Conservation (phyloP, 2,888 invertebrate genomes). For the Plusia festucae region DNA sequence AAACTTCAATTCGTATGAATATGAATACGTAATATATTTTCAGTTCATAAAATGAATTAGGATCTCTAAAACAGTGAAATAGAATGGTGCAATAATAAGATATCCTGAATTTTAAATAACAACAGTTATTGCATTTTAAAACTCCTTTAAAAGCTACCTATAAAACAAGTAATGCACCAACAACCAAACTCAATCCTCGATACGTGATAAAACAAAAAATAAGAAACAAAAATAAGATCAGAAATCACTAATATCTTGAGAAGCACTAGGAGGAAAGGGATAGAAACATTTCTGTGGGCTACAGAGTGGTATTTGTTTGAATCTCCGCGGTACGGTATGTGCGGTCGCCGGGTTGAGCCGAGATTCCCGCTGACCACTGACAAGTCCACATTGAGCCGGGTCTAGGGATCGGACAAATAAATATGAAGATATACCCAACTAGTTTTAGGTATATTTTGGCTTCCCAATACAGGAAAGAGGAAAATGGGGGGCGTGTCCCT, state of each 20-base stretch:
- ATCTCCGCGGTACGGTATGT: conserved; percentile 80
- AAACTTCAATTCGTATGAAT: too few relatives aligned
- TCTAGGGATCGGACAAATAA: conserved; percentile 54
- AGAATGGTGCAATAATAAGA: too few relatives aligned
- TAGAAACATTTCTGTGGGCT: conserved; percentile 62
- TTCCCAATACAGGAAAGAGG: conserved; percentile 29
- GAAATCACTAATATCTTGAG: conserved; percentile 44
- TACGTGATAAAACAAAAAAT: conserved; percentile 54
- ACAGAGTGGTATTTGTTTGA: conserved; percentile 77
- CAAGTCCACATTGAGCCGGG: conserved; percentile 73
- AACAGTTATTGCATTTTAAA: background rate
- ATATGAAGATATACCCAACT: conserved; percentile 57
- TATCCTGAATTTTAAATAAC: too few relatives aligned
- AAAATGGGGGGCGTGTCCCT: conserved; percentile 32
- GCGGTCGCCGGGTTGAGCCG: conserved; percentile 75
- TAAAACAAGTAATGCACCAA: conserved; percentile 32
- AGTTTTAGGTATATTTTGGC: conserved; percentile 46
- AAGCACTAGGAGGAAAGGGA: conserved; percentile 65
- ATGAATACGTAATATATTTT: too few relatives aligned
- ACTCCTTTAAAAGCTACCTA: background rate
- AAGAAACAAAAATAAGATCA: conserved; percentile 48
- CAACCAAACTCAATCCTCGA: conserved; percentile 32
- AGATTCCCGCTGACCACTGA: conserved; percentile 83
- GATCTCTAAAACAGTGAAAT: too few relatives aligned
- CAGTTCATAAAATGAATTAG: too few relatives aligned